Conservation (phyloP, 2,888 invertebrate species). For the Lottia scabra region DNA sequence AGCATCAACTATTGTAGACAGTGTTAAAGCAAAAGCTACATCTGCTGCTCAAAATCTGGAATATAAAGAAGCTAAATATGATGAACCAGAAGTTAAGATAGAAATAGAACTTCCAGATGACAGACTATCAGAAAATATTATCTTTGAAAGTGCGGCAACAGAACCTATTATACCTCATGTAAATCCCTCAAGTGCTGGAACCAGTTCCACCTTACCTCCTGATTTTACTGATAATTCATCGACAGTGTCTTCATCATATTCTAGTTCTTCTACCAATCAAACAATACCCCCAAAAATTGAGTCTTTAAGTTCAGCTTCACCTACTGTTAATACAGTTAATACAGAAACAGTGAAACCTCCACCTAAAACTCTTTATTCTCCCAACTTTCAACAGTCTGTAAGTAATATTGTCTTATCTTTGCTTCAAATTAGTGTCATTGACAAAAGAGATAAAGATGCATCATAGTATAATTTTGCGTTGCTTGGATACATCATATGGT, state of each 20-base stretch:
- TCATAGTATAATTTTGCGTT: no score
- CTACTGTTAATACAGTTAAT: not conserved
- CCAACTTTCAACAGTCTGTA: constrained; percentile 8
- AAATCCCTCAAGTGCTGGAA: not conserved
- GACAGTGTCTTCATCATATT: not conserved
- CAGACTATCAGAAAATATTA: constrained; percentile 17
- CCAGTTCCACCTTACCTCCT: not conserved
- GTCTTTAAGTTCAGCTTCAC: not conserved
- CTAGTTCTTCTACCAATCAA: not conserved
- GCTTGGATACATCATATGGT: no score
- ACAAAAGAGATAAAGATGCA: no score
- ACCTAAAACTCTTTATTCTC: no score
- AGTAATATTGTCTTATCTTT: not conserved
- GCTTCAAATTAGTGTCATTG: not conserved
- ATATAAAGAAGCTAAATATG: not conserved
- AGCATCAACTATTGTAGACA: constrained; percentile 36
- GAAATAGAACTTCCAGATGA: not conserved
- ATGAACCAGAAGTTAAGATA: not conserved
- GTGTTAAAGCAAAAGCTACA: constrained; percentile 31
- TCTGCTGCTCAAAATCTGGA: constrained; percentile 10
- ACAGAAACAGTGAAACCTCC: not conserved
- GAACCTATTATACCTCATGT: not conserved
- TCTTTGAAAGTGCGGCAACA: constrained; percentile 19
- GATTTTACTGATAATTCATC: not conserved
- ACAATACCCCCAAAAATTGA: not conserved